These are phyloP conservation scores for Subacronicta megacephala DNA, from an alignment of 2,888 invertebrate species.

Conservation along the genomic window DNA sequence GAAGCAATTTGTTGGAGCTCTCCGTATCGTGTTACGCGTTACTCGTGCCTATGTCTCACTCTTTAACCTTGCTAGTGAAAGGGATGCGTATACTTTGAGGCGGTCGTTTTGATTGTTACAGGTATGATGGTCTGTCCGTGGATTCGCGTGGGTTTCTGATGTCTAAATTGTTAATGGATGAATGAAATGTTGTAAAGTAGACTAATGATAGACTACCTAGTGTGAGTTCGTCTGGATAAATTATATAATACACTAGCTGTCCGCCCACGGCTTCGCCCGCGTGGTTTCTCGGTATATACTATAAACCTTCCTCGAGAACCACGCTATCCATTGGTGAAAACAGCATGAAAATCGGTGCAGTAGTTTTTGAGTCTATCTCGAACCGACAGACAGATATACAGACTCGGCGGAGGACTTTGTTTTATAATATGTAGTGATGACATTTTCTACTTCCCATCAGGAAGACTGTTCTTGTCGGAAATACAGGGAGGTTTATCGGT, in stretches of 20 bases:
- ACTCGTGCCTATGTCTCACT: constrained; percentile 17
- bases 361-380: too few species aligned
- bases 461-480: too few species aligned
- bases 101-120: constrained; percentile 30
- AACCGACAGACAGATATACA: too few species aligned
- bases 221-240: background rate
- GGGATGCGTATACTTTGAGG: constrained; percentile 9
- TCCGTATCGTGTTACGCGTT: constrained; percentile 52
- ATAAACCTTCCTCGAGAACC: too few species aligned
- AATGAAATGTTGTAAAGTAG: constrained; percentile 10
- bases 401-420: too few species aligned
- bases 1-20: constrained; percentile 41
- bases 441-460: too few species aligned
- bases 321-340: too few species aligned
- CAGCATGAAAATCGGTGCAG: too few species aligned
- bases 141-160: constrained; percentile 23
- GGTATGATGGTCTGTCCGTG: constrained; percentile 14
- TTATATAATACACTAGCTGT: background rate
- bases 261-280: too few species aligned
- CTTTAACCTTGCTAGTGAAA: constrained; percentile 9
- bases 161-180: constrained; percentile 26
- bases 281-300: too few species aligned
- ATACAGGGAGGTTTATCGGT: too few species aligned
- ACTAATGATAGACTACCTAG: background rate
- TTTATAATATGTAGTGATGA: too few species aligned